Conservation (phyloP, 2,113 vertebrate species). For the Percina caprodes region DNA sequence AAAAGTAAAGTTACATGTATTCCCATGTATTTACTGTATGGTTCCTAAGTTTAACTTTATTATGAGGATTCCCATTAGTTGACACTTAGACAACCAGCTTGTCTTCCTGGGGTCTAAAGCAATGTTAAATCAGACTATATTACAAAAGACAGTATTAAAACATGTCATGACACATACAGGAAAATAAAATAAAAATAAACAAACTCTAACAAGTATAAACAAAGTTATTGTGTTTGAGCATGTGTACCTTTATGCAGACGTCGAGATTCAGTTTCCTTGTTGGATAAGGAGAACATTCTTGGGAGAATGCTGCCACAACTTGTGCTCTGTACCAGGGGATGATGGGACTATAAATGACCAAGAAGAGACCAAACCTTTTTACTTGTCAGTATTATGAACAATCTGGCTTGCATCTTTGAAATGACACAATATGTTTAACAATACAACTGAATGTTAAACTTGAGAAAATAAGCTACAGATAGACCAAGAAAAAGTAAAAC, state of each 20-base stretch:
- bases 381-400: background rate
- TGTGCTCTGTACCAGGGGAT: conserved; percentile 92
- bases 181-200: too few species aligned
- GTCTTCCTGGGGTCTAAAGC: too few species aligned
- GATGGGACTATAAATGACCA: conserved; percentile 84
- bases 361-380: background rate
- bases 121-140: too few species aligned
- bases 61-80: too few species aligned
- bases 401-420: background rate
- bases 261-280: conserved; percentile 89
- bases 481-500: background rate
- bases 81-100: too few species aligned
- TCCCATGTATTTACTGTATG: background rate
- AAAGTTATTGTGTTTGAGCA: conserved; percentile 8
- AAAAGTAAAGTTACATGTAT: background rate
- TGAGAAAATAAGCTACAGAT: background rate
- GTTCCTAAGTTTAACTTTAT: background rate
- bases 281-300: conserved; percentile 87
- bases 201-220: too few species aligned
- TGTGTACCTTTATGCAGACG: conserved; percentile 90
- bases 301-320: conserved; percentile 95
- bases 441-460: background rate
- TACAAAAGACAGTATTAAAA: too few species aligned
- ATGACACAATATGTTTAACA: background rate
- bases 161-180: too few species aligned